Base-by-base conservation (phyloP, 1,140 invertebrate species). In the Musca domestica region DNA sequence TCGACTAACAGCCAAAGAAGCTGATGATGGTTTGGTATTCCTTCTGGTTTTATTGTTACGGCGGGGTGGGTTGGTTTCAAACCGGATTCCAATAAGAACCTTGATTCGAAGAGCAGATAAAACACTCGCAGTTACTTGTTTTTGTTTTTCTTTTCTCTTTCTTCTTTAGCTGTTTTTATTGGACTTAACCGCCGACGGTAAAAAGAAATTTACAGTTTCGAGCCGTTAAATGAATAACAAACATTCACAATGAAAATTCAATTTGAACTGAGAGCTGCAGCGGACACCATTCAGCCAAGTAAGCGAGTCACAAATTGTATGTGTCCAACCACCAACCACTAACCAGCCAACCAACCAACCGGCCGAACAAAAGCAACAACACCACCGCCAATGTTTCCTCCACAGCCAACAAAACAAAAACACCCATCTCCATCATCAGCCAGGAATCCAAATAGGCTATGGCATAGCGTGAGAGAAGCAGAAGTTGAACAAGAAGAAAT, bases 181-280 rank as follows among this genome's bases (percentile, higher is more conserved):
- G 48, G 48, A 52, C 34, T 58, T 49, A 64, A 69, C 67, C 61
- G 63, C 67, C 67, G 67, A 68, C 67, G 58, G 67, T 64, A 68
- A 63, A 34, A 34, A 48, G 30, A 49, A 68, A 63, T 48, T 68
- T 48, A 52, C 58, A 64, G 49, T 63, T 61, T 48, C 48, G 47
- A 68, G 46, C 56, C 47, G 61, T 51, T 49, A 34, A 68, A 52
- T 51, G 30, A 58, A 63, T 41, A 58, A 65, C 67, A 64, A 65
- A 63, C 74, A 76, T 74, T 76, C 77, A 76, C 77, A 75, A 74
- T 76, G 77, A 75, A 76, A 77, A 77, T 77, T 80, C 73, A 76
- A 76, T 76, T 79, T 76, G 70, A 78, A 77, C 74, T 79, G 77
- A 79, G 77, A 74, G 69, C 69, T 68, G 70, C 69, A 34, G 54